Evolutionary conservation across 2,113 vertebrate species (phyloP).

Genomic region (Heptranchias perlo): DNA sequence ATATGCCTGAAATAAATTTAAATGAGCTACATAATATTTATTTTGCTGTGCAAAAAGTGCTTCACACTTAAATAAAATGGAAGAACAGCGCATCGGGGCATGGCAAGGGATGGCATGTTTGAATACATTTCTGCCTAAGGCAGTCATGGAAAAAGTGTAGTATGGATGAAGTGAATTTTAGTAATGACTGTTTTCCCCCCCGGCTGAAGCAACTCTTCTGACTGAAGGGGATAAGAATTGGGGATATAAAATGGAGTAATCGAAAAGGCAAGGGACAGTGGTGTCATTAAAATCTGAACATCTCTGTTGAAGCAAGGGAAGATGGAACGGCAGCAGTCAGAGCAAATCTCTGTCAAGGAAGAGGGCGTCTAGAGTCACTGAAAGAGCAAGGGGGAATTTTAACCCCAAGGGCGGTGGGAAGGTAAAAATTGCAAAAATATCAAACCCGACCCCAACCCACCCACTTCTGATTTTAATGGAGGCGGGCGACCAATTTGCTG

Average conservation of each 20-base stretch:
- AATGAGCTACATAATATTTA: too few relatives aligned
- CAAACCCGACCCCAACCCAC: too few relatives aligned
- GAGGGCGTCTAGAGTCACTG: background rate
- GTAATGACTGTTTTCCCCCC: background rate
- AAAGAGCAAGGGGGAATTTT: background rate
- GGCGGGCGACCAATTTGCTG: too few relatives aligned
- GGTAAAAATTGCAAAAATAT: too few relatives aligned
- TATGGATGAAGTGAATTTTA: background rate
- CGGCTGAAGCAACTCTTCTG: background rate
- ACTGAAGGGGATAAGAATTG: background rate
- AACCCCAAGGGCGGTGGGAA: too few relatives aligned
- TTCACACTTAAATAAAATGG: background rate
- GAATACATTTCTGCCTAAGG: background rate
- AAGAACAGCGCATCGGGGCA: background rate
- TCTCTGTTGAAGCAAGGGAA: background rate
- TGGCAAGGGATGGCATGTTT: background rate
- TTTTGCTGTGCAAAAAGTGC: too few relatives aligned
- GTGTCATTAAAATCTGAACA: background rate
- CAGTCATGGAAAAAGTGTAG: background rate
- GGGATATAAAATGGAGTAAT: background rate
- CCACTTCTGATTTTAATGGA: too few relatives aligned
- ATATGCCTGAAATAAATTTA: too few relatives aligned
- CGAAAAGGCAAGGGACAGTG: background rate
- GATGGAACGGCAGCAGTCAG: background rate
- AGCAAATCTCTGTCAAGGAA: background rate